Percentiles rank a stretch among this genome's conserved stretches.
phyloP scores from a whole-genome alignment of 23 tunicate species.

The Trididemnum nubilum region DNA sequence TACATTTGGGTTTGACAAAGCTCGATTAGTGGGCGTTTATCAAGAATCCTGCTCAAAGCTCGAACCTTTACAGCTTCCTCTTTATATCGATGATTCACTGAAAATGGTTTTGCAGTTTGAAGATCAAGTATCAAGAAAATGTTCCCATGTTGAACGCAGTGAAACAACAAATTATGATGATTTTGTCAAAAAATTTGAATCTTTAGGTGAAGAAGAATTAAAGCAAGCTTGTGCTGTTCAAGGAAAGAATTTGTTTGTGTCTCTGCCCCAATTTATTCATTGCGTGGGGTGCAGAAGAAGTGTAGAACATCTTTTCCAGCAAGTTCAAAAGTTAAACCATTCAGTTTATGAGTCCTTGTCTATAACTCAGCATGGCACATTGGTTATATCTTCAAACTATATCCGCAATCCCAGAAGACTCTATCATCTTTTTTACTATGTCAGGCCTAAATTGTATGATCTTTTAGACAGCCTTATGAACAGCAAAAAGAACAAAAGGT shows the following conservation, averaged over 20 bases:
- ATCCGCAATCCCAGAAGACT: conserved; percentile 44
- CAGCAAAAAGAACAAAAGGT: conserved; percentile 76
- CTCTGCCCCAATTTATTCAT: conserved; percentile 53
- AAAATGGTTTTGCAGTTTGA: conserved; percentile 60
- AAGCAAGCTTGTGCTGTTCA: conserved; percentile 54
- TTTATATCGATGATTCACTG: conserved; percentile 37
- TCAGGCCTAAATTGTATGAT: conserved; percentile 50
- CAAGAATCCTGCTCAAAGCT: conserved; percentile 6
- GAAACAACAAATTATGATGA: conserved; percentile 28
- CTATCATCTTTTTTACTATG: conserved; percentile 53
- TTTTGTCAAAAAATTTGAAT: conserved; percentile 50
- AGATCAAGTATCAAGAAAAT: conserved; percentile 51
- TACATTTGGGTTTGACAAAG: conserved; percentile 54
- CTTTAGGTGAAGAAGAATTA: conserved; percentile 42
- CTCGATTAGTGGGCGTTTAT: conserved; percentile 51
- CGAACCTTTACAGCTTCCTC: conserved; percentile 45
- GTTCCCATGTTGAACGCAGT: neutral
- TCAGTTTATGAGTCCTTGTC: conserved; percentile 56
- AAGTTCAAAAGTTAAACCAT: conserved; percentile 48
- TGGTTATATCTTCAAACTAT: conserved; percentile 43
- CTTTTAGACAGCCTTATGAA: conserved; percentile 41
- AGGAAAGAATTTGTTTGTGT: conserved; percentile 46
- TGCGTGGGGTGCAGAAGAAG: conserved; percentile 89
- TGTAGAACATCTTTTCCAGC: conserved; percentile 71
- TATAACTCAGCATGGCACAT: conserved; percentile 31